A percentile compares a stretch with the other conserved stretches of the same genome.
Conservation (phyloP, 2,113 vertebrate species). For the Peromyscus polionotus region DNA sequence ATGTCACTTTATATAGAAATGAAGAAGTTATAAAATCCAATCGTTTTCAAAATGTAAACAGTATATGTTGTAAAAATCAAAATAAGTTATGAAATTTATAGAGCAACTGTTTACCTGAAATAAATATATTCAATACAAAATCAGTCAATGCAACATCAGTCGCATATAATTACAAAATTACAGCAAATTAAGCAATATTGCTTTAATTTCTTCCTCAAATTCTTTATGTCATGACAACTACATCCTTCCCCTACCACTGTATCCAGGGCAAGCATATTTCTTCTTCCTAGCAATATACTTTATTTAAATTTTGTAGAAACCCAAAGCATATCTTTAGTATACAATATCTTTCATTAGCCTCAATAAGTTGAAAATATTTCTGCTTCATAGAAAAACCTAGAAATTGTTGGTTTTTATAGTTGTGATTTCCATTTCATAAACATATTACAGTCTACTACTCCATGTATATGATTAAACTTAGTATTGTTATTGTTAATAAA, state of each 20-base stretch:
- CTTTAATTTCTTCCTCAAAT: not conserved
- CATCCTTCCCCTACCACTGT: not conserved
- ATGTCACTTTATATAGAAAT: not conserved
- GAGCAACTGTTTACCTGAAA: not conserved
- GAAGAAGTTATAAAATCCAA: not conserved
- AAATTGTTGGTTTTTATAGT: not conserved
- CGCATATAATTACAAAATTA: not conserved
- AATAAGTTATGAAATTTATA: not conserved
- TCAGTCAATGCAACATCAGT: not conserved
- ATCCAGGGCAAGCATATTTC: not conserved
- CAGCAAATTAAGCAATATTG: not conserved
- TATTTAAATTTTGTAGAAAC: not conserved
- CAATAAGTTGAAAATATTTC: not conserved
- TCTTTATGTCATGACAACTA: not conserved
- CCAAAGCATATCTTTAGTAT: not conserved
- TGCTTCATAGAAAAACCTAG: not conserved
- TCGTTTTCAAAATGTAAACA: not conserved
- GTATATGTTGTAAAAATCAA: not conserved
- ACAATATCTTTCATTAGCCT: not conserved
- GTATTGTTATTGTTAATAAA: not conserved
- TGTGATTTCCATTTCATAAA: not conserved
- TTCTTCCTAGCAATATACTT: not conserved
- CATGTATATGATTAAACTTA: not conserved
- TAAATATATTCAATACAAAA: not conserved
- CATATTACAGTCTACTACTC: not conserved